A percentile compares a stretch with the other conserved stretches of the same genome.
Evolutionary conservation across 2,113 vertebrate species (phyloP).

Genomic region (human): GRCh38 chr20:6705501-6706000

Average conservation of each 20-base stretch:
- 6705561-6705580: neutral
- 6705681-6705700: conserved; percentile 58
- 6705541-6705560: neutral
- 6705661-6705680: neutral
- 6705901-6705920: neutral
- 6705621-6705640: conserved; percentile 1
- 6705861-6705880: conserved; percentile 36
- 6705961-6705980: neutral
- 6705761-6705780: conserved; percentile 69
- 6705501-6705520: neutral
- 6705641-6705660: neutral
- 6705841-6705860: conserved; percentile 63
- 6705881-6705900: conserved; percentile 57
- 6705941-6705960: neutral
- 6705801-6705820: conserved; percentile 55
- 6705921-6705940: neutral
- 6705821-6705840: conserved; percentile 72
- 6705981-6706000: neutral
- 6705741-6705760: conserved; percentile 61
- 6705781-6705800: conserved; percentile 74
- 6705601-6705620: neutral
- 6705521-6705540: neutral
- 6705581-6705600: neutral
- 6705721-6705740: conserved; percentile 59
- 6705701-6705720: conserved; percentile 63